Evolutionary conservation across 2,113 vertebrate species (phyloP), one percentile per base, ranked within the genome.

Genomic region (Syngnathus scovelli): DNA sequence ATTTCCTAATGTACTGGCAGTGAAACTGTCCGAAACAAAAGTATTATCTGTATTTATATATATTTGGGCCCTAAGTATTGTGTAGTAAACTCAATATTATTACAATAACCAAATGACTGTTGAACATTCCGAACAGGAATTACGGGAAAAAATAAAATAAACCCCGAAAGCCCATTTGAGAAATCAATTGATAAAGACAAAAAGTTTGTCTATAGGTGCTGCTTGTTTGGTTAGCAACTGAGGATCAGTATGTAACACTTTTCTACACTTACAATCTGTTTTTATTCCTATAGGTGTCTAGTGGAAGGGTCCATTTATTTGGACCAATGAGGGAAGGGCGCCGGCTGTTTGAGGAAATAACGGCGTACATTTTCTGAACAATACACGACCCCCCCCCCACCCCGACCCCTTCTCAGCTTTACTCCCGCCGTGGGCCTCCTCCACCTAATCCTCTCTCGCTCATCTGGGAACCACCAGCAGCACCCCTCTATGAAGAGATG

Each of bases 391-490:
- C 23, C 49, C 49, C 46, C 16, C 16, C 15, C 46, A 46, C 13
- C 46, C 18, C 19, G 10, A 27, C 70, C 62, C 62, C 67, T 48
- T 33, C 69, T 79, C 71, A 86, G 82, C 83, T 83, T 69, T 75
- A 56, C 67, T 77, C 69, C 80, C 80, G 75, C 74, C 66, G 56
- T 68, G 67, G 85, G 85, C 80, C 79, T 71, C 77, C 75, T 86
- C 78, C 76, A 77, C 78, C 76, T 88, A 90, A 90, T 90, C 86
- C 88, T 81, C 87, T 81, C 86, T 81, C 54, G 77, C 84, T 90
- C 89, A 89, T 90, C 82, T 90, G 87, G 84, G 85, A 88, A 82
- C 86, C 84, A 87, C 81, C 81, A 79, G 82, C 86, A 81, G 81
- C 86, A 83, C 81, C 83, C 86, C 79, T 86, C 82, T 77, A 89